phyloP scores from a whole-genome alignment of 2,113 vertebrate species.

The Neotragus pygmaeus region DNA sequence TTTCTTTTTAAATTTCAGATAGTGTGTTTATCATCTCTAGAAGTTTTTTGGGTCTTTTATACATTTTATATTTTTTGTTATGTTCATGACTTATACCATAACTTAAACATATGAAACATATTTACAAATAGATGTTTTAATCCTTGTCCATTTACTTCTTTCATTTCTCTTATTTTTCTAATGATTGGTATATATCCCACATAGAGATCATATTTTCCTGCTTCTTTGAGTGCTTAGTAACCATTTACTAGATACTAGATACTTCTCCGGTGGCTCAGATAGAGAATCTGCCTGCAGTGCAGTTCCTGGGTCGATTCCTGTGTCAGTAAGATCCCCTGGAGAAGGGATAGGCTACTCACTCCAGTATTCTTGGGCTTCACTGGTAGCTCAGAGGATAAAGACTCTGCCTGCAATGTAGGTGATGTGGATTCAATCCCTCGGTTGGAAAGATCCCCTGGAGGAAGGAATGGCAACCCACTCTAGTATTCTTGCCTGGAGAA shows the following conservation, averaged over 20 bases:
- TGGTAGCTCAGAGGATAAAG: not conserved
- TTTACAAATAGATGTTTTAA: not conserved
- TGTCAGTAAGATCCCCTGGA: not conserved
- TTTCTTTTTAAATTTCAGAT: not conserved
- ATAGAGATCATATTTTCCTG: not conserved
- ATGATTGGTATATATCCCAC: not conserved
- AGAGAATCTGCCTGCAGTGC: not conserved
- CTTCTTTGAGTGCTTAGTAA: not conserved
- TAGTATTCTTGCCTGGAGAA: not conserved
- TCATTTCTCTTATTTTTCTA: not conserved
- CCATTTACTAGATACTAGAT: not conserved
- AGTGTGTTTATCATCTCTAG: not conserved
- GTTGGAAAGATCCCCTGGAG: not conserved
- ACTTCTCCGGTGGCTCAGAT: not conserved
- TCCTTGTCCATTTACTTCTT: not conserved
- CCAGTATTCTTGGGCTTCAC: not conserved
- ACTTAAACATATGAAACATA: not conserved
- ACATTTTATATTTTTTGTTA: not conserved
- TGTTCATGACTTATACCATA: not conserved
- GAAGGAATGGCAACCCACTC: not conserved
- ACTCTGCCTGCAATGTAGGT: not conserved
- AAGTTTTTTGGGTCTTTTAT: not conserved
- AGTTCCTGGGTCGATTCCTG: not conserved
- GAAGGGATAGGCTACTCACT: not conserved
- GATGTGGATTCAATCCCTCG: fast-evolving